Evolutionary conservation across 2,797 vertebrate genomes (phyloP).

Genomic region (Pseudochaenichthys georgianus): DNA sequence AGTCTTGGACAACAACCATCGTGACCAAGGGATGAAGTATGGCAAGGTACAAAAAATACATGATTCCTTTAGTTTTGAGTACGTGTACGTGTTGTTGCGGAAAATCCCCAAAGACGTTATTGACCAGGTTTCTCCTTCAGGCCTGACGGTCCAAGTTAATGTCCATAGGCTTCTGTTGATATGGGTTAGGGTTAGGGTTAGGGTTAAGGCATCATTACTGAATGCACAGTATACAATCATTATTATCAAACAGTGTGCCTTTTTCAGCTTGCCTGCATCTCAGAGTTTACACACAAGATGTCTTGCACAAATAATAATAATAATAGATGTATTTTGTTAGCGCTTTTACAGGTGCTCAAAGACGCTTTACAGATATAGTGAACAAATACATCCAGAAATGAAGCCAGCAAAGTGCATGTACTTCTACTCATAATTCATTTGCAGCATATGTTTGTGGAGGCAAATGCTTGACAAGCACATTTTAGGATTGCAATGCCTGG

Average conservation of each 20-base stretch:
- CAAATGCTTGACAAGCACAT: slow-evolving; percentile 50
- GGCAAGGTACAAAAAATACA: not conserved
- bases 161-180: slow-evolving; percentile 34
- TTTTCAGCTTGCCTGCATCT: not conserved
- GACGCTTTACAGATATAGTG: too few relatives aligned
- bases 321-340: too few relatives aligned
- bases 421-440: slow-evolving; percentile 7
- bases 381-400: not conserved
- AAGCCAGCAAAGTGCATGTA: slow-evolving; percentile 7
- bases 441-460: slow-evolving; percentile 24
- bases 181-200: slow-evolving; percentile 22
- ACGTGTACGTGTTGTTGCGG: not conserved
- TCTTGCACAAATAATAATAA: slow-evolving; percentile 2
- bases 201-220: slow-evolving; percentile 20
- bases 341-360: too few relatives aligned
- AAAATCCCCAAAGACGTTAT: slow-evolving; percentile 42
- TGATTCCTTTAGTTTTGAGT: slow-evolving; percentile 20
- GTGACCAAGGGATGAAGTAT: slow-evolving; percentile 5
- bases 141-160: not conserved
- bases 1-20: not conserved
- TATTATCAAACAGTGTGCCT: slow-evolving; percentile 10
- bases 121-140: slow-evolving; percentile 23
- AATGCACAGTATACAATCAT: slow-evolving; percentile 4
- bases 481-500: slow-evolving; percentile 51
- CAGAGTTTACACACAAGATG: not conserved